phyloP scores from a whole-genome alignment of 2,113 vertebrate species.

The Chaetorhynchus papuensis region DNA sequence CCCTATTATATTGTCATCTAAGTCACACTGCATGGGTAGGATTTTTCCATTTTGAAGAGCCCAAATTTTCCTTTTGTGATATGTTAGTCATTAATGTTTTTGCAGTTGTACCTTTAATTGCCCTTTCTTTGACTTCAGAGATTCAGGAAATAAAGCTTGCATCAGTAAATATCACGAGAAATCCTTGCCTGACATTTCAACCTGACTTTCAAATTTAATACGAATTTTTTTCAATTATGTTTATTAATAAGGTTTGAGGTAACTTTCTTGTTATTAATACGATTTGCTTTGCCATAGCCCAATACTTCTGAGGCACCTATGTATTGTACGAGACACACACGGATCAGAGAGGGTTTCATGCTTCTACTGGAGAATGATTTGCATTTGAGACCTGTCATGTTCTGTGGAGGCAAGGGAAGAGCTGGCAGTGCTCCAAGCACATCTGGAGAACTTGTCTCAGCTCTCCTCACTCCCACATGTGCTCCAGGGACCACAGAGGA shows the following conservation, averaged over 20 bases:
- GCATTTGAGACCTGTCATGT: background rate
- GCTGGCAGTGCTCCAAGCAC: background rate
- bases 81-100: background rate
- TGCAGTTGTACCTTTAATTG: background rate
- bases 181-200: background rate
- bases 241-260: background rate
- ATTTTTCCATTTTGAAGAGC: background rate
- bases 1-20: background rate
- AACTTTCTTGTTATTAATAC: background rate
- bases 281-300: background rate
- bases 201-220: background rate
- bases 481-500: background rate
- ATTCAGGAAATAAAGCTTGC: background rate
- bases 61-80: background rate
- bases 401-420: background rate
- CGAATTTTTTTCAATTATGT: background rate
- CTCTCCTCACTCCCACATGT: background rate
- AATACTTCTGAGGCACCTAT: background rate
- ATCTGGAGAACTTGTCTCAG: background rate
- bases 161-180: background rate
- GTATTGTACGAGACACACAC: fast-evolving
- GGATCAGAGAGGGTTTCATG: background rate
- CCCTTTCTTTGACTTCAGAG: background rate
- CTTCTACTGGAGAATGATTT: background rate
- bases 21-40: background rate